These are phyloP conservation scores for Gasteruption jaculator DNA, from an alignment of 2,888 invertebrate genomes.

Conservation along the genomic window DNA sequence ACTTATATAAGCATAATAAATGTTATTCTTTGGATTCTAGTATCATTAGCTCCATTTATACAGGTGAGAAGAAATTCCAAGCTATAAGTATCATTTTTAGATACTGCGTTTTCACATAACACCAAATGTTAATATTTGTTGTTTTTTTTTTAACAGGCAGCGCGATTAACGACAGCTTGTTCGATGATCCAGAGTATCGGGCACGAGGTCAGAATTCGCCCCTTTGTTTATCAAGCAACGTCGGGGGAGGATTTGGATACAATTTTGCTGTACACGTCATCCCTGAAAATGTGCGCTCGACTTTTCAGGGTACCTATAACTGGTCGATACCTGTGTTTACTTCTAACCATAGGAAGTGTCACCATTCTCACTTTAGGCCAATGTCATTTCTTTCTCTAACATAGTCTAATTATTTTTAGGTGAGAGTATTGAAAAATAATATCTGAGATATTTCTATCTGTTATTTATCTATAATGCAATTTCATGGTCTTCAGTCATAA, in stretches of 20 bases:
- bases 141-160: conserved; percentile 58
- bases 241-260: conserved; percentile 72
- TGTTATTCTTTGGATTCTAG: conserved; percentile 62
- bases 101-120: conserved; percentile 10
- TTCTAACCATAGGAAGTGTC: conserved; percentile 60
- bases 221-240: conserved; percentile 76
- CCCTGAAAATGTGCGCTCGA: conserved; percentile 69
- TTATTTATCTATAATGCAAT: too few species aligned
- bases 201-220: conserved; percentile 72
- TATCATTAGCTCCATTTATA: conserved; percentile 65
- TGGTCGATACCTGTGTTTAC: conserved; percentile 63
- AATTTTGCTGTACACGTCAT: conserved; percentile 71
- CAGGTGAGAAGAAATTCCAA: conserved; percentile 64
- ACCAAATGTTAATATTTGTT: conserved; percentile 11
- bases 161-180: conserved; percentile 70
- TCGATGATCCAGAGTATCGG: conserved; percentile 69
- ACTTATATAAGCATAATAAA: conserved; percentile 61
- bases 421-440: too few species aligned
- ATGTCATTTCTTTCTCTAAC: conserved; percentile 61
- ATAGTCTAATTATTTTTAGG: background rate
- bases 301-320: conserved; percentile 71
- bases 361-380: conserved; percentile 67
- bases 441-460: too few species aligned
- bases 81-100: conserved; percentile 1
- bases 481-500: too few species aligned